Conservation (phyloP, 1,140 invertebrate genomes). For the Sogatella furcifera region DNA sequence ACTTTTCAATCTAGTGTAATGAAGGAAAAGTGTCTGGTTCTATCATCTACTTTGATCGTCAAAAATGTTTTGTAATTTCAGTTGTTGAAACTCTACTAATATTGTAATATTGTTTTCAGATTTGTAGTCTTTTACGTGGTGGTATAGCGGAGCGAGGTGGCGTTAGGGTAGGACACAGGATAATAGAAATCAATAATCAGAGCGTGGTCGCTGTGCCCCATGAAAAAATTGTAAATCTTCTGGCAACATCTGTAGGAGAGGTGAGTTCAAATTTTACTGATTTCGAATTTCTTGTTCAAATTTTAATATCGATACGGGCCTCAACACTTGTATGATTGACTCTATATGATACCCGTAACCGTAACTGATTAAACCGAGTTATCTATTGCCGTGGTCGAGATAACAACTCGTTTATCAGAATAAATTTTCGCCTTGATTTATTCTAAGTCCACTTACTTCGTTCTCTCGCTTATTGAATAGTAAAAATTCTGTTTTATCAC, state of each 20-base stretch:
- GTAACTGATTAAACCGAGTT: no score
- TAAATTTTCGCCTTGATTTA: no score
- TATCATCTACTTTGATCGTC: not conserved
- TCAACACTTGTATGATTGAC: no score
- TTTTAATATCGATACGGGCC: no score
- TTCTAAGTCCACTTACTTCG: no score
- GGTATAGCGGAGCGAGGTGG: conserved; percentile 98
- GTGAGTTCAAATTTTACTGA: conserved; percentile 40
- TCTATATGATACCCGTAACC: no score
- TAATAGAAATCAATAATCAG: conserved; percentile 99
- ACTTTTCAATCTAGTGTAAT: not conserved
- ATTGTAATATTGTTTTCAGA: conserved; percentile 46
- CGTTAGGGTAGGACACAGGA: conserved; percentile 95
- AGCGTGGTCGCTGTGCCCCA: conserved; percentile 98
- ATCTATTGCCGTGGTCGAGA: no score
- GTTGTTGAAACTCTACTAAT: not conserved
- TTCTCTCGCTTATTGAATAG: no score
- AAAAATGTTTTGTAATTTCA: not conserved
- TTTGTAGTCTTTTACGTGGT: conserved; percentile 92
- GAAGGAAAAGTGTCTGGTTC: no score
- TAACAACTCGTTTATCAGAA: no score
- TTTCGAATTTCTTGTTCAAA: no score
- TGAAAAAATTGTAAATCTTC: conserved; percentile 96
- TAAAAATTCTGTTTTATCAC: no score
- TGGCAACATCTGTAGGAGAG: conserved; percentile 98